phyloP scores from a whole-genome alignment of 2,888 invertebrate genomes.

The Andrena bicolor region DNA sequence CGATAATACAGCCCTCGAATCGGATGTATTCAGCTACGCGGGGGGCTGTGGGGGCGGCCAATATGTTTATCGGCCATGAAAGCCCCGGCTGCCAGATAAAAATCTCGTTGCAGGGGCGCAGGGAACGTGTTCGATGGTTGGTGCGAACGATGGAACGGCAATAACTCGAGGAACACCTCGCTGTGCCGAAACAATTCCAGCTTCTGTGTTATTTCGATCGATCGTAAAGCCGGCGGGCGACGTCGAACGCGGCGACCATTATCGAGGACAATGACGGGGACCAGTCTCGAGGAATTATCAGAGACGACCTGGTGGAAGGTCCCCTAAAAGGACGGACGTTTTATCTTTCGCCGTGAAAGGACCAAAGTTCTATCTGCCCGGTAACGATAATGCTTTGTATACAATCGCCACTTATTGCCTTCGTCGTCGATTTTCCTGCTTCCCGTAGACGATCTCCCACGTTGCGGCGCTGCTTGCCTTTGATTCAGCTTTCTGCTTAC shows the following conservation, averaged over 20 bases:
- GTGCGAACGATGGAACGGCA: background rate
- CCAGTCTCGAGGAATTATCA: conserved; percentile 21
- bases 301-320: conserved; percentile 13
- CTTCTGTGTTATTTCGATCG: conserved; percentile 20
- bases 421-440: background rate
- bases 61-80: conserved; percentile 57
- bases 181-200: conserved; percentile 12
- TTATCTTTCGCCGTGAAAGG: background rate
- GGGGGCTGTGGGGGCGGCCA: background rate
- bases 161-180: conserved; percentile 5
- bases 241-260: background rate
- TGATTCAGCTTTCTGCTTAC: too few species aligned
- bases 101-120: conserved; percentile 11
- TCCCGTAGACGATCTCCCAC: background rate
- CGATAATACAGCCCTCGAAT: conserved; percentile 27
- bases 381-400: conserved; percentile 17
- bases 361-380: background rate
- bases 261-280: conserved; percentile 19
- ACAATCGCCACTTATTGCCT: conserved; percentile 9
- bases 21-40: conserved; percentile 28
- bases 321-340: conserved; percentile 2
- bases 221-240: conserved; percentile 10
- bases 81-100: conserved; percentile 12
- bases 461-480: too few species aligned
- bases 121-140: background rate